Base-by-base conservation (phyloP, 1,140 invertebrate genomes). In the Helicoverpa zea region DNA sequence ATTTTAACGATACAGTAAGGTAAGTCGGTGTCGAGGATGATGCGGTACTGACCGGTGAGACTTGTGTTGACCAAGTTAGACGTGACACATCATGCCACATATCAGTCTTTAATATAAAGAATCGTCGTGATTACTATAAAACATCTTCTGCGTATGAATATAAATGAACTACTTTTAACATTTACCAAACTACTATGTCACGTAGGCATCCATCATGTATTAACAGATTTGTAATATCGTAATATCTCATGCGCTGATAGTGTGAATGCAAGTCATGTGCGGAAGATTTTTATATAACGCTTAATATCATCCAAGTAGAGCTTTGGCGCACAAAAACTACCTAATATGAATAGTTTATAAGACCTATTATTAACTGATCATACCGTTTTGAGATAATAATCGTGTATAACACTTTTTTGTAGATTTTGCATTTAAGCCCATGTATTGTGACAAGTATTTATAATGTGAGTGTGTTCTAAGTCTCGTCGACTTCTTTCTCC, bases 81-180 rank as follows among this genome's bases (percentile, higher is more conserved):
- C 91, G 90, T 92, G 87, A 94, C 93, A 94, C 93, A 94, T 94
- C 93, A 94, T 90, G 82, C 86, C 88, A 94, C 93, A 94, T 94
- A 94, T 94, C 93, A 94, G 87, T 85, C 83, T 89, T 91, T 86
- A 87, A 86, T 89, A 85, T 86, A 87, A 86, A 84, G 80, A 81
- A 61, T 86, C 72, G 76, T 79, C 63, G 64, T 79, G 58, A 68
- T 70, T 79, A 70, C 64, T 54, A 51, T 78, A 23, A 68, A 68
- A 63, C 58, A 52, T 78, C 52, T 78, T 78, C 64, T 68, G 63
- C 63, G 23, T 52, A 30, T 63, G 58, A 75, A 63, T 35, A 51
- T n/a, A 47, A 51, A 29, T 49, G 16, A n/a, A 54, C 16, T 23
- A 23, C 23, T 30, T 51, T 30, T 16, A 51, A 29, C 59, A 61